A percentile compares a stretch with the other conserved stretches of the same genome.
phyloP scores from a whole-genome alignment of 1,140 invertebrate genomes.

The Diachasma alloeum region DNA sequence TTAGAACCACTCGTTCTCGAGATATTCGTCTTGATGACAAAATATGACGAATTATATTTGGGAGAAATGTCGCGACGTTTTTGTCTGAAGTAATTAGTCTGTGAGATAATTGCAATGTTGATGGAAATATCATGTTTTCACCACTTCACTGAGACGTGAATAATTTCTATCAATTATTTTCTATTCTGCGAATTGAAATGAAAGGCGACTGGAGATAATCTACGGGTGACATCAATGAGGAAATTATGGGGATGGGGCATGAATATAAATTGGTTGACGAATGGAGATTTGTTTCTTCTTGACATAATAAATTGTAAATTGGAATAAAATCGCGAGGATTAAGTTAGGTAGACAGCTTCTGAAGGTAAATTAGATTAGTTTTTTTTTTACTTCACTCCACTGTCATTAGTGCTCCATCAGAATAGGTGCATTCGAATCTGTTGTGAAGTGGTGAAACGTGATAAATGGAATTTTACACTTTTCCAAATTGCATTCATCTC shows the following conservation, averaged over 20 bases:
- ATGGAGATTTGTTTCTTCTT: not conserved
- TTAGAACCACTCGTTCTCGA: too few species aligned
- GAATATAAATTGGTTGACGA: not conserved
- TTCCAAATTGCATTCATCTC: not conserved
- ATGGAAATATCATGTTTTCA: too few species aligned
- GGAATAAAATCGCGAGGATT: not conserved
- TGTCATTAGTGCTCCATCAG: conserved; percentile 6
- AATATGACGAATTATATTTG: too few species aligned
- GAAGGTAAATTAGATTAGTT: conserved; percentile 25
- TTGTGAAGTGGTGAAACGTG: not conserved
- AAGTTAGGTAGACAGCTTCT: conserved; percentile 10
- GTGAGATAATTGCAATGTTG: too few species aligned
- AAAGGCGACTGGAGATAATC: not conserved
- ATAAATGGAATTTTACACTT: not conserved
- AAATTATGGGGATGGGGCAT: not conserved
- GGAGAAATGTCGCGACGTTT: too few species aligned
- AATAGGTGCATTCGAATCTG: not conserved
- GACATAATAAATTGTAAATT: not conserved
- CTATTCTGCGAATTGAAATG: not conserved
- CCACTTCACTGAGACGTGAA: too few species aligned
- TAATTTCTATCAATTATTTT: too few species aligned
- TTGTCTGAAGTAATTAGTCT: too few species aligned
- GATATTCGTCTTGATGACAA: too few species aligned
- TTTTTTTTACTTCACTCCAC: conserved; percentile 31
- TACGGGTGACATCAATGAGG: not conserved